Percentiles rank a stretch among this genome's conserved stretches.
Conservation (phyloP, 2,888 invertebrate species). For the Lamellibrachia satsuma region DNA sequence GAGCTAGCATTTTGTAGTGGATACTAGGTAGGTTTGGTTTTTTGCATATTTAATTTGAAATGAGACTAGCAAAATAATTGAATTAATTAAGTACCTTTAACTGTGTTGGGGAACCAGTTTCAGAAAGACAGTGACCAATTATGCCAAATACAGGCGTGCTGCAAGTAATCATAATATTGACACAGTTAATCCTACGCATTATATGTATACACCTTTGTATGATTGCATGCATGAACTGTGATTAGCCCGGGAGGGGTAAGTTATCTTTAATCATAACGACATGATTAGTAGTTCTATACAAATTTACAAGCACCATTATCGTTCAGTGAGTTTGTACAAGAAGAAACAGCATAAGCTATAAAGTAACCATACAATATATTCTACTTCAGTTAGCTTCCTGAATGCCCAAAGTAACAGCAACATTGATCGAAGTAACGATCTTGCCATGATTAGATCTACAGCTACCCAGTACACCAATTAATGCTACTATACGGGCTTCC, state of each 20-base stretch:
- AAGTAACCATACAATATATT: neutral
- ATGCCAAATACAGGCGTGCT: neutral
- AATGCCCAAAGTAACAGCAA: neutral
- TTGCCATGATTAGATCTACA: neutral
- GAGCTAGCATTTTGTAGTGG: too few relatives aligned
- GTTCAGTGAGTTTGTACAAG: too few relatives aligned
- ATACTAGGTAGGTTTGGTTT: too few relatives aligned
- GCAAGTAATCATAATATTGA: neutral
- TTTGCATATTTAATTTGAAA: too few relatives aligned
- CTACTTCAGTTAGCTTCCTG: neutral
- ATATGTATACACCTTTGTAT: neutral
- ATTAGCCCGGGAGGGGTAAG: neutral
- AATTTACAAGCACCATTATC: too few relatives aligned
- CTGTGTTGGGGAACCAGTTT: too few relatives aligned
- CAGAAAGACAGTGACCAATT: too few relatives aligned
- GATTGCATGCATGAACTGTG: neutral
- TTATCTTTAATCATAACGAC: neutral
- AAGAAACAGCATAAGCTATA: neutral
- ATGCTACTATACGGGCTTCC: neutral
- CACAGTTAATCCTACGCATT: neutral
- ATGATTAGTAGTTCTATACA: neutral
- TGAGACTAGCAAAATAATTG: neutral
- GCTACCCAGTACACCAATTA: neutral
- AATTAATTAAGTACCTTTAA: neutral
- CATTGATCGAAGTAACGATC: neutral